Conservation (phyloP, 2,888 invertebrate species). For the Polymixis flavicincta region DNA sequence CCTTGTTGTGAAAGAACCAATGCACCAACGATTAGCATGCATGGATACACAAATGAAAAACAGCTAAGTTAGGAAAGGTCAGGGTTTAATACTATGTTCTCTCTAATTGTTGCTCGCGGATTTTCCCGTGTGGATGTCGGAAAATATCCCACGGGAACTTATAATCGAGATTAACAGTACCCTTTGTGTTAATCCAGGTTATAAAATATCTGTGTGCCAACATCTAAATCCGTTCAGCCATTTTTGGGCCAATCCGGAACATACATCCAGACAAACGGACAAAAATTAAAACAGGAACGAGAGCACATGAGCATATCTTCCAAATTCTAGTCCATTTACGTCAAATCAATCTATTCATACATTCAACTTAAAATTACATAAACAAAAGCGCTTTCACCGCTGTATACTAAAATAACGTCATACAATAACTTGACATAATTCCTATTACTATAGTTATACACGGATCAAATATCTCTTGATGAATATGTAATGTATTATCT, state of each 20-base stretch:
- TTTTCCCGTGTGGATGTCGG: too few species aligned
- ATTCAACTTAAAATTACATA: conserved; percentile 6
- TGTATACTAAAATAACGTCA: conserved; percentile 8
- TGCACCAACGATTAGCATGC: neutral
- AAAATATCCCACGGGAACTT: neutral
- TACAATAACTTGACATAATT: conserved; percentile 36
- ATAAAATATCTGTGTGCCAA: neutral
- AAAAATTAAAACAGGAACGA: neutral
- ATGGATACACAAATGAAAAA: neutral
- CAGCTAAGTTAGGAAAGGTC: neutral
- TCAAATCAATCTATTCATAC: neutral
- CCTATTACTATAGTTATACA: conserved; percentile 16
- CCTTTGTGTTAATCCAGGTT: too few species aligned
- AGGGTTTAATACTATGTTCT: neutral
- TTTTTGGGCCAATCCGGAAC: neutral
- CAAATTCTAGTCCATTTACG: neutral
- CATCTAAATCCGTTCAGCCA: neutral
- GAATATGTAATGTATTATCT: conserved; percentile 49
- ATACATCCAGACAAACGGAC: neutral
- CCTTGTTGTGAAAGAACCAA: too few species aligned
- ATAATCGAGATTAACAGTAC: neutral
- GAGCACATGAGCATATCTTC: too few species aligned
- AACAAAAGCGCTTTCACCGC: conserved; percentile 36
- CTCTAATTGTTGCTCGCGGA: neutral
- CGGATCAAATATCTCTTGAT: conserved; percentile 43